Percentiles rank a stretch among this genome's conserved stretches.
Evolutionary conservation across 37 sponge, comb jelly and placozoan species (phyloP).

Genomic region (Diacarnus erythraeanus): DNA sequence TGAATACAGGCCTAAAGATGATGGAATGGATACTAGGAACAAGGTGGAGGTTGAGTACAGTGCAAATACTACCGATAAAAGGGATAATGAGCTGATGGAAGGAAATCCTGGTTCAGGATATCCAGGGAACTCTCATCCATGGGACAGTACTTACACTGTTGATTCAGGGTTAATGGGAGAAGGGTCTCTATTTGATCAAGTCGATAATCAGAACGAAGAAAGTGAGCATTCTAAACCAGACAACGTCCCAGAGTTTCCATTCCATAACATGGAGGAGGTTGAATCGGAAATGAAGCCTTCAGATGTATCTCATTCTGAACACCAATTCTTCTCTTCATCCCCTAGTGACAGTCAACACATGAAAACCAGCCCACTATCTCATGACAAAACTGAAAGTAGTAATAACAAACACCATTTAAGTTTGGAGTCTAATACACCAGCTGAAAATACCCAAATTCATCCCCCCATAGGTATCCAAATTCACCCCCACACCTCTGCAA

Average conservation of each 20-base stretch:
- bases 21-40: not conserved
- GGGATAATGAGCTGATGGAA: not conserved
- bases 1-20: not conserved
- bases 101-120: not conserved
- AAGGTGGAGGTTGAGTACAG: not conserved
- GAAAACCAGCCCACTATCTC: not conserved
- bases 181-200: too few relatives aligned
- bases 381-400: not conserved
- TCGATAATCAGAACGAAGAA: too few relatives aligned
- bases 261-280: too few relatives aligned
- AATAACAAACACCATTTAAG: not conserved
- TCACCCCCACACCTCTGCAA: not conserved
- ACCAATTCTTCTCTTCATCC: not conserved
- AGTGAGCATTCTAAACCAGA: too few relatives aligned
- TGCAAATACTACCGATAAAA: not conserved
- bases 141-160: too few relatives aligned
- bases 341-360: not conserved
- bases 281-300: not conserved
- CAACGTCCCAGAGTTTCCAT: too few relatives aligned
- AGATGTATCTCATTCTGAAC: not conserved
- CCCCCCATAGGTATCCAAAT: not conserved
- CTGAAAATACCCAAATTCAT: not conserved
- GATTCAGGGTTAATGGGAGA: too few relatives aligned
- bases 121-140: too few relatives aligned
- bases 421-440: not conserved